Evolutionary conservation across 2,888 invertebrate species (phyloP).

Genomic region (Sthenelais limicola): DNA sequence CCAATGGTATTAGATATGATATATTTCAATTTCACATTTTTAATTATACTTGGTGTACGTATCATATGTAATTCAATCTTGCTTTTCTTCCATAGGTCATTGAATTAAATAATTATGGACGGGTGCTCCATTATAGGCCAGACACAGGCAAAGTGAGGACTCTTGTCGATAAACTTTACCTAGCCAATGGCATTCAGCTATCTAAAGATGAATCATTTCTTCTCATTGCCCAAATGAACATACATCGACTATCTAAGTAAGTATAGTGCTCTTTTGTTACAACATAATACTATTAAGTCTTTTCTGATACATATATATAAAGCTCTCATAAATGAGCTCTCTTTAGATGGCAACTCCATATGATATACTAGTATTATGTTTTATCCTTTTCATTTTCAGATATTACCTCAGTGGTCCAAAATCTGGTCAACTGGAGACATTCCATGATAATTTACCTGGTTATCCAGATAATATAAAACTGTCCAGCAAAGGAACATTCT

Average conservation of each 20-base stretch:
- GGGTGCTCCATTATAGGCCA: constrained; percentile 56
- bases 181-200: constrained; percentile 61
- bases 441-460: constrained; percentile 62
- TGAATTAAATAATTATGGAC: constrained; percentile 59
- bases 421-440: constrained; percentile 55
- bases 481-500: constrained; percentile 56
- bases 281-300: background rate
- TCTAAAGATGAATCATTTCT: constrained; percentile 56
- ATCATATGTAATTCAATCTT: no score
- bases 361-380: background rate
- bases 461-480: constrained; percentile 63
- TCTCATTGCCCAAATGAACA: constrained; percentile 59
- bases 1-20: no score
- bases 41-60: no score
- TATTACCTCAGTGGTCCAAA: constrained; percentile 56
- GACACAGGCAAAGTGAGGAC: constrained; percentile 50
- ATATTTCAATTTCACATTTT: no score
- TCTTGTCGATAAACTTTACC: constrained; percentile 56
- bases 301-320: background rate
- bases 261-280: background rate
- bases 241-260: constrained; percentile 57
- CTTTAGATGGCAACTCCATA: background rate
- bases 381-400: constrained; percentile 49
- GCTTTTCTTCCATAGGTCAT: constrained; percentile 55
- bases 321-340: background rate